phyloP scores from a whole-genome alignment of 2,888 invertebrate genomes.

The Phlogophora meticulosa region DNA sequence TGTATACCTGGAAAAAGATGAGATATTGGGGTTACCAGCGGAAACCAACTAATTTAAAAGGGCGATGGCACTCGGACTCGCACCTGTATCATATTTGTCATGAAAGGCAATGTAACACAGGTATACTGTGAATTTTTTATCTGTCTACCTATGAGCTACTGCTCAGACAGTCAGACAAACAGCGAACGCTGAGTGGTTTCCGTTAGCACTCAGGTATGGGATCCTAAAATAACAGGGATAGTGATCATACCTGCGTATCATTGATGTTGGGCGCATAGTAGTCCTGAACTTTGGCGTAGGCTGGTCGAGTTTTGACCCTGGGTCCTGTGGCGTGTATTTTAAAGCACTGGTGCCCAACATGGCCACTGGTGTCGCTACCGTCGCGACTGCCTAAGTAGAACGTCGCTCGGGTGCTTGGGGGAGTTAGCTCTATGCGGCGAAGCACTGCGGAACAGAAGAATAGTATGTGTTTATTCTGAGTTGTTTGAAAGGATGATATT shows the following conservation, averaged over 20 bases:
- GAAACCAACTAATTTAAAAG: background rate
- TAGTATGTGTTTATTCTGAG: background rate
- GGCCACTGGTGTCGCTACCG: constrained; percentile 60
- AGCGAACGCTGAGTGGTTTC: background rate
- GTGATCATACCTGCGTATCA: constrained; percentile 86
- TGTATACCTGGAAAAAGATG: constrained; percentile 79
- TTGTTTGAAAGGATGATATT: too few species aligned
- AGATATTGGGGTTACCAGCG: background rate
- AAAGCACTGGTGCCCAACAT: constrained; percentile 78
- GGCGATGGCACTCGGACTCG: too few species aligned
- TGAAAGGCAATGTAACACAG: background rate
- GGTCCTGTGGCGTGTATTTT: constrained; percentile 81
- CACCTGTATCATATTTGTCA: background rate
- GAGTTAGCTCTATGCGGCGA: constrained; percentile 83
- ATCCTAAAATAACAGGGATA: background rate
- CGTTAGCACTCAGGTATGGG: too few species aligned
- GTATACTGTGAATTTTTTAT: background rate
- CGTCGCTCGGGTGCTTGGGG: constrained; percentile 74
- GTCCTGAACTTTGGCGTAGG: constrained; percentile 91
- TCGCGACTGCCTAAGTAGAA: constrained; percentile 79
- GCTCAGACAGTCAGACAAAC: too few species aligned
- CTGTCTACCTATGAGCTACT: too few species aligned
- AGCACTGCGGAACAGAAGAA: constrained; percentile 74
- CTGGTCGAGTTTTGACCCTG: constrained; percentile 82
- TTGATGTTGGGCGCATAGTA: constrained; percentile 92